phyloP scores from a whole-genome alignment of 2,113 vertebrate species.

The Asarcornis scutulata region DNA sequence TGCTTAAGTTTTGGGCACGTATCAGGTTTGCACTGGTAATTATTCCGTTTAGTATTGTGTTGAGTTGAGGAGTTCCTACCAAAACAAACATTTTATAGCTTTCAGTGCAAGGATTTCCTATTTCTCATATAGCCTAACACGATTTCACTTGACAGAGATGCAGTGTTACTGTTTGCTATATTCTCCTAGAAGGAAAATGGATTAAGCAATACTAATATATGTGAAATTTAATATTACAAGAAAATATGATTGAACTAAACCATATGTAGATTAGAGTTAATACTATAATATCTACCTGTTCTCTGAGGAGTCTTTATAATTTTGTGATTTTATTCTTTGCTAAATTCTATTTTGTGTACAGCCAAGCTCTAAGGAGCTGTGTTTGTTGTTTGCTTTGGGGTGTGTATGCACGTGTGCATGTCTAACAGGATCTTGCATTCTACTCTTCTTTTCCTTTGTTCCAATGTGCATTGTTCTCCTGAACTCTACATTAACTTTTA shows the following conservation, averaged over 20 bases:
- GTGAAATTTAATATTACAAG: background rate
- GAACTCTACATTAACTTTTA: background rate
- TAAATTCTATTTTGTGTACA: background rate
- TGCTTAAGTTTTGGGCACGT: background rate
- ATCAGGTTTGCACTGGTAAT: background rate
- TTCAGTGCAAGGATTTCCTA: background rate
- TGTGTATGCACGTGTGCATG: fast-evolving
- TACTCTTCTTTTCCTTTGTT: background rate
- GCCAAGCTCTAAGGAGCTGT: background rate
- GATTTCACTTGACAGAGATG: background rate
- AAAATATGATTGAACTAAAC: background rate
- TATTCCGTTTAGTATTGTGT: background rate
- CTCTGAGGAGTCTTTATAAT: background rate
- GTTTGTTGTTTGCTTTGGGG: background rate
- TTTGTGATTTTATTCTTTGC: background rate
- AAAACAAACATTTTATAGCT: background rate
- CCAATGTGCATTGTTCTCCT: background rate
- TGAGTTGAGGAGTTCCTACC: background rate
- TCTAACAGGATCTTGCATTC: background rate
- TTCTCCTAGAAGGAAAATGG: background rate
- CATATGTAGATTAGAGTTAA: background rate
- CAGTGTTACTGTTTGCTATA: background rate
- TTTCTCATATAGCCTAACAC: background rate
- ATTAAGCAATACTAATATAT: background rate
- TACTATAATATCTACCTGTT: background rate